Percentiles rank a stretch among this genome's conserved stretches.
These are phyloP conservation scores for Amyelois transitella DNA, from an alignment of 1,140 invertebrate species.

Conservation along the genomic window DNA sequence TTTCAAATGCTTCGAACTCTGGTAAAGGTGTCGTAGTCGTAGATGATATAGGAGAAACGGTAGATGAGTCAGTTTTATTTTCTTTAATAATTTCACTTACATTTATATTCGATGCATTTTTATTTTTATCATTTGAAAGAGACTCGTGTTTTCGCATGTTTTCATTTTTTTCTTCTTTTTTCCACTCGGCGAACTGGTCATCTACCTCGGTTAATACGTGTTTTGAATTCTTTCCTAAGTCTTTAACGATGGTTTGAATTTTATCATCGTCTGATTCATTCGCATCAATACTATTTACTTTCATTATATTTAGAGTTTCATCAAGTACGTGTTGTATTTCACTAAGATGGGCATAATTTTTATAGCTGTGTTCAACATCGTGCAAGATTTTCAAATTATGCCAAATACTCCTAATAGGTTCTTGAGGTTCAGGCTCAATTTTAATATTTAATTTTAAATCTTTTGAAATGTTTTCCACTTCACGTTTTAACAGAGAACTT, in stretches of 20 bases:
- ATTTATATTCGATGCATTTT: conserved; percentile 12
- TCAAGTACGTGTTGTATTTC: conserved; percentile 34
- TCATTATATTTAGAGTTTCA: conserved; percentile 18
- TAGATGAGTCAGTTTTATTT: background rate
- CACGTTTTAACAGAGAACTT: conserved; percentile 31
- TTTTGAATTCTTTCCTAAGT: conserved; percentile 15
- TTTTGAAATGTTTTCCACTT: conserved; percentile 34
- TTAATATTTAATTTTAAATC: conserved; percentile 27
- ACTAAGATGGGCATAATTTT: conserved; percentile 24
- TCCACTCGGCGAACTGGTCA: conserved; percentile 11
- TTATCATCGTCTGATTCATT: conserved; percentile 17
- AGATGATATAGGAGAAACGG: background rate
- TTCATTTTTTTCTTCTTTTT: conserved; percentile 12
- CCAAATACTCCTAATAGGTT: conserved; percentile 25
- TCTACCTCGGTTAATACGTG: conserved; percentile 4
- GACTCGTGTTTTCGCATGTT: background rate
- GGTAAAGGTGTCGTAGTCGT: background rate
- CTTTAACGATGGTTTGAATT: conserved; percentile 25
- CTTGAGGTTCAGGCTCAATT: conserved; percentile 13
- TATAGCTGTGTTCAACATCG: conserved; percentile 25
- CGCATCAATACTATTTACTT: conserved; percentile 7
- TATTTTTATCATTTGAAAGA: background rate
- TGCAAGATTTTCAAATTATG: conserved; percentile 36
- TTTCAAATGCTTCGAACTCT: background rate
- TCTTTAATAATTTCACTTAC: background rate